These are phyloP conservation scores for Cryptoprocta ferox DNA, from an alignment of 2,797 vertebrate species.

Conservation along the genomic window DNA sequence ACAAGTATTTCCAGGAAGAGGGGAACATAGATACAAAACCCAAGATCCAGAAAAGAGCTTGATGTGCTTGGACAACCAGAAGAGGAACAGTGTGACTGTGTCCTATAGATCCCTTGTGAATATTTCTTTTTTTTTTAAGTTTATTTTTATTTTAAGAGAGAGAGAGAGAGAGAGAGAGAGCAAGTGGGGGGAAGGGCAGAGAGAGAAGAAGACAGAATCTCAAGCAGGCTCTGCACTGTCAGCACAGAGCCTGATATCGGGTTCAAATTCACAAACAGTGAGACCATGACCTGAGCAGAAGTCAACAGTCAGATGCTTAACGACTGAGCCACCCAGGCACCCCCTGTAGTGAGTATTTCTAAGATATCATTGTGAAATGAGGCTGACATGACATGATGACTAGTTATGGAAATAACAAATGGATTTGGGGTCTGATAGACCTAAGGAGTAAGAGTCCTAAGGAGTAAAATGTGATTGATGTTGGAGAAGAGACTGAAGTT, in stretches of 20 bases:
- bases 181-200: too few species aligned
- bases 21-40: not conserved
- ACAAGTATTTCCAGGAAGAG: not conserved
- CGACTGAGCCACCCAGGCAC: too few species aligned
- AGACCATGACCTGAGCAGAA: too few species aligned
- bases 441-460: not conserved
- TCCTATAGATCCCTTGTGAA: not conserved
- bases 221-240: too few species aligned
- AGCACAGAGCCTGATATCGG: too few species aligned
- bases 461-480: not conserved
- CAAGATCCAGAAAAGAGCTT: not conserved
- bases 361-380: not conserved
- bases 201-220: too few species aligned
- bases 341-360: not conserved
- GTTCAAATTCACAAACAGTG: too few species aligned
- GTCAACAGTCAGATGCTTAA: too few species aligned
- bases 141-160: too few species aligned
- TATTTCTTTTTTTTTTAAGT: not conserved
- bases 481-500: not conserved
- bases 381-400: not conserved
- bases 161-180: too few species aligned
- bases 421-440: not conserved
- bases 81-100: not conserved
- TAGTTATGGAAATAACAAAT: not conserved
- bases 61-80: not conserved